Evolutionary conservation across 2,113 vertebrate genomes (phyloP).

Genomic region (Atlantisia rogersi): DNA sequence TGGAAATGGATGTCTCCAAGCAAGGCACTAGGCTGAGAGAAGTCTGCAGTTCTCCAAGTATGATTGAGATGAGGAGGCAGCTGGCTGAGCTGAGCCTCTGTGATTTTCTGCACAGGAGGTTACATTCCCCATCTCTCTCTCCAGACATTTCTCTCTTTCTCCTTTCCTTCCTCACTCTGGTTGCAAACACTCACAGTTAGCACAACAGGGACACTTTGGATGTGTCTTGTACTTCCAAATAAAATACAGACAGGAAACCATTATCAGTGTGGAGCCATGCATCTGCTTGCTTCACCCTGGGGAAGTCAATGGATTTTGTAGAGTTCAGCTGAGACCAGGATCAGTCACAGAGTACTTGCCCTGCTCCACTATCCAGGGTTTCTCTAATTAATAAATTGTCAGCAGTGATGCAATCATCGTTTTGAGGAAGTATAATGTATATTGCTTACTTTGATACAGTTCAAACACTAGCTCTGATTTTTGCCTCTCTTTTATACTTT

Average conservation of each 20-base stretch:
- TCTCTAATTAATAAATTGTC: neutral
- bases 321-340: neutral
- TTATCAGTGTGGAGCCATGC: neutral
- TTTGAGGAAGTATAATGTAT: neutral
- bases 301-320: neutral
- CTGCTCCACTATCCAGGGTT: neutral
- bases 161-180: neutral
- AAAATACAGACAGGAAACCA: neutral
- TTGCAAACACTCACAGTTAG: neutral
- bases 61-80: neutral
- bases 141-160: neutral
- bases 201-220: neutral
- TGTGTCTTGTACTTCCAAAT: neutral
- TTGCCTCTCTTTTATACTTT: neutral
- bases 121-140: neutral
- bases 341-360: neutral
- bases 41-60: neutral
- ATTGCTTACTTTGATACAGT: neutral
- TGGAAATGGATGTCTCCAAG: neutral
- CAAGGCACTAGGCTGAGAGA: rapidly evolving
- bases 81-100: neutral
- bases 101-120: neutral
- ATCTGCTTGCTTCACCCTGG: neutral
- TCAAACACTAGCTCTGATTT: constrained; percentile 18
- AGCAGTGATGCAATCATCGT: neutral